These are phyloP conservation scores for Sylvilagus floridanus DNA, from an alignment of 2,797 vertebrate species.

Conservation along the genomic window DNA sequence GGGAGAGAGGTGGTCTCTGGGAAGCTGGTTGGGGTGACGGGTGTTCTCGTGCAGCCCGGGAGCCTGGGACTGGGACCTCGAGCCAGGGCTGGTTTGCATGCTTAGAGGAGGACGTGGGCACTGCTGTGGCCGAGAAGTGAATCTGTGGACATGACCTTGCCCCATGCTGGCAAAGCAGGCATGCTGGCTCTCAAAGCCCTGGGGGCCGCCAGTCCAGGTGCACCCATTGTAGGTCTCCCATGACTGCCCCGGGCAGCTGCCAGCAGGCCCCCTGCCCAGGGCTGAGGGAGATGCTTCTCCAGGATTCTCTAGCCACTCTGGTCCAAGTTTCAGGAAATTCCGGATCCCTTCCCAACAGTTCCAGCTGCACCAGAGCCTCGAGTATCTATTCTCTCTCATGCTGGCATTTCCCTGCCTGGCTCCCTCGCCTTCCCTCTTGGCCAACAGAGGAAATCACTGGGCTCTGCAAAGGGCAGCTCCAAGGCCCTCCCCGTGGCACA, in stretches of 20 bases:
- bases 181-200: neutral
- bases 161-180: neutral
- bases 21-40: neutral
- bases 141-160: conserved; percentile 35
- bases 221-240: neutral
- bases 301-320: neutral
- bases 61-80: neutral
- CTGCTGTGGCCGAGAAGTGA: neutral
- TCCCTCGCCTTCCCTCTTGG: conserved; percentile 10
- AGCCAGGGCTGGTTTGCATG: neutral
- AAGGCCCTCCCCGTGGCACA: neutral
- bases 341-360: conserved; percentile 54
- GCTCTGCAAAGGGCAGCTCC: conserved; percentile 35
- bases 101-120: neutral
- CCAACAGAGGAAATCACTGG: conserved; percentile 40
- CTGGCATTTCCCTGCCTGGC: conserved; percentile 71
- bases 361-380: conserved; percentile 56
- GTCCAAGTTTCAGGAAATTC: conserved; percentile 60
- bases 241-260: neutral
- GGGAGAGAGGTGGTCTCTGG: neutral
- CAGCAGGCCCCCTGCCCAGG: neutral
- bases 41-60: neutral
- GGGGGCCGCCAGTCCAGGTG: neutral
- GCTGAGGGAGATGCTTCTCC: neutral
- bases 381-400: neutral